phyloP scores from a whole-genome alignment of 2,113 vertebrate genomes.

The Heterotis niloticus region DNA sequence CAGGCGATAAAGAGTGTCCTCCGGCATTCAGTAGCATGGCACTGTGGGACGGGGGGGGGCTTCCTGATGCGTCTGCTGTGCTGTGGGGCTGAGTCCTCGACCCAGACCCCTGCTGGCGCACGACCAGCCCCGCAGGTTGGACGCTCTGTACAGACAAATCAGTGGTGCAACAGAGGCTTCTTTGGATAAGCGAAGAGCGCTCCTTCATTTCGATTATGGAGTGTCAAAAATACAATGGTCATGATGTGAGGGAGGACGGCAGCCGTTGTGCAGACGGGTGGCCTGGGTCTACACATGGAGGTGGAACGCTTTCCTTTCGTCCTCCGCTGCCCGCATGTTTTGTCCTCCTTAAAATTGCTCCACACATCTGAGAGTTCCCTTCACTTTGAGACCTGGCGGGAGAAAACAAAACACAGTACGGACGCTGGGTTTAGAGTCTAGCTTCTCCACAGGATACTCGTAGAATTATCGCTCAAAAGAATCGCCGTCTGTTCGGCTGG shows the following conservation, averaged over 20 bases:
- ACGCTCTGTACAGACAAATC: slow-evolving; percentile 24
- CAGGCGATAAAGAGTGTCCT: slow-evolving; percentile 51
- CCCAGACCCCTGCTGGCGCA: slow-evolving; percentile 40
- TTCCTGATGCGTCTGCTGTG: background rate
- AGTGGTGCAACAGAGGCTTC: slow-evolving; percentile 33
- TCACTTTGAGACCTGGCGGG: slow-evolving; percentile 55
- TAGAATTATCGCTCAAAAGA: slow-evolving; percentile 57
- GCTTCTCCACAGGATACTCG: slow-evolving; percentile 48
- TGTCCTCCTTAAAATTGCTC: too few relatives aligned
- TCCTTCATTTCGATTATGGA: slow-evolving; percentile 42
- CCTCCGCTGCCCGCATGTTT: background rate
- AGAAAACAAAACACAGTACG: slow-evolving; percentile 31
- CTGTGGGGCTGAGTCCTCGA: slow-evolving; percentile 19
- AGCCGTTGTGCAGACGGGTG: background rate
- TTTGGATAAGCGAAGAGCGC: slow-evolving; percentile 54
- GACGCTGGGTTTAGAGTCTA: slow-evolving; percentile 35
- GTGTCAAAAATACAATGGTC: slow-evolving; percentile 35
- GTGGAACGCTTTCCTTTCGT: background rate
- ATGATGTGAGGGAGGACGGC: slow-evolving; percentile 31
- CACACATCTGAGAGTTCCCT: slow-evolving; percentile 24
- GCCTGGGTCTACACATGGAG: background rate
- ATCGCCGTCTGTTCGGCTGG: slow-evolving; percentile 56
- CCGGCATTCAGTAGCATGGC: slow-evolving; percentile 71
- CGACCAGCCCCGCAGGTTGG: slow-evolving; percentile 24
- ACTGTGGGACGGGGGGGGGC: slow-evolving; percentile 35